Evolutionary conservation across 2,113 vertebrate genomes (phyloP).

Genomic region (Heterotilapia buettikoferi): DNA sequence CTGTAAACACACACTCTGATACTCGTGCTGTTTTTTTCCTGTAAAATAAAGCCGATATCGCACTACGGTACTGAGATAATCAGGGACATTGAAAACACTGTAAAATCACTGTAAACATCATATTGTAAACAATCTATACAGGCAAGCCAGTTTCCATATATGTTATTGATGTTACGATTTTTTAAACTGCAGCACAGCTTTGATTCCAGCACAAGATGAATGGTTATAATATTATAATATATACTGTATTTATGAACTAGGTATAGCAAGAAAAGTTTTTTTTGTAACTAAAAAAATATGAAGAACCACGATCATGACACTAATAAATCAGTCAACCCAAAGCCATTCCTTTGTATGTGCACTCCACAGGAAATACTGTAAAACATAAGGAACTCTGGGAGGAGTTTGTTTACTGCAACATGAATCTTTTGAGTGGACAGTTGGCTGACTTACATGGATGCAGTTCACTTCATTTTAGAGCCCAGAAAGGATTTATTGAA

Average conservation of each 20-base stretch:
- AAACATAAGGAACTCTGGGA: not conserved
- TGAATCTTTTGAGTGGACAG: not conserved
- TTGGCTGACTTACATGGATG: not conserved
- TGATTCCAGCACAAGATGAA: slow-evolving; percentile 59
- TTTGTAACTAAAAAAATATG: slow-evolving; percentile 33
- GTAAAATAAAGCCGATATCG: not conserved
- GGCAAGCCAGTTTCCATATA: slow-evolving; percentile 1
- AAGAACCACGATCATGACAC: not conserved
- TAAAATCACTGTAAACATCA: slow-evolving; percentile 47
- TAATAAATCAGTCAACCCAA: not conserved
- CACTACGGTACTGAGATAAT: slow-evolving; percentile 27
- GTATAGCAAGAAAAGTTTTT: slow-evolving; percentile 42
- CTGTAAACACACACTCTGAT: not conserved
- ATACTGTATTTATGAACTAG: slow-evolving; percentile 60
- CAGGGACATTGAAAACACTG: slow-evolving; percentile 47
- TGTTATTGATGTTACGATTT: slow-evolving; percentile 34
- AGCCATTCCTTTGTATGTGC: slow-evolving; percentile 31
- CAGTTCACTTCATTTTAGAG: not conserved
- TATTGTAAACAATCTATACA: slow-evolving; percentile 32
- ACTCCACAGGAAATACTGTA: slow-evolving; percentile 10
- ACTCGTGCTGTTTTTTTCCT: not conserved
- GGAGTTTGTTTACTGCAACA: not conserved
- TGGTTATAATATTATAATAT: slow-evolving; percentile 55
- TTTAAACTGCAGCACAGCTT: slow-evolving; percentile 51
- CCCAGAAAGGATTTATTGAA: slow-evolving; percentile 34